phyloP scores from a whole-genome alignment of 2,113 vertebrate genomes.

The Gadus macrocephalus region DNA sequence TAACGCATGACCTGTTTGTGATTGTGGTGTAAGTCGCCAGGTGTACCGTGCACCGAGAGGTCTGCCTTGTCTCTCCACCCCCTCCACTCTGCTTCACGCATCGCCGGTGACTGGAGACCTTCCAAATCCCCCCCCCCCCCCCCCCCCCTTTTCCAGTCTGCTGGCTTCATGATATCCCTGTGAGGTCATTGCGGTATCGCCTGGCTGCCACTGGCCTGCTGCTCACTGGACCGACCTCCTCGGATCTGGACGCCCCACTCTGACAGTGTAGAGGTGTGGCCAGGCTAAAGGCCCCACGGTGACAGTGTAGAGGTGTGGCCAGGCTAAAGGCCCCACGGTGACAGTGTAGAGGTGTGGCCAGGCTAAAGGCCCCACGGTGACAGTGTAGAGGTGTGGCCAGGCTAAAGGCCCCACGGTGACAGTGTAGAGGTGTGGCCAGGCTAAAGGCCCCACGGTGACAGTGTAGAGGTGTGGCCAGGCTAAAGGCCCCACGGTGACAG shows the following conservation, averaged over 20 bases:
- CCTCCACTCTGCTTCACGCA: conserved; percentile 1
- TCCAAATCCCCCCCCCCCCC: neutral
- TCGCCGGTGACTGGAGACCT: conserved; percentile 11
- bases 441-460: no score
- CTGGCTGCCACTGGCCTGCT: neutral
- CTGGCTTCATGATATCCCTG: no score
- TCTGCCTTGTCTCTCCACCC: conserved; percentile 58
- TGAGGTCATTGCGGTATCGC: no score
- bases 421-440: no score
- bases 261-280: neutral
- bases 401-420: no score
- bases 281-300: neutral
- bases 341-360: conserved; percentile 10
- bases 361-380: no score
- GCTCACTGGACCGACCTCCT: conserved; percentile 22
- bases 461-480: conserved; percentile 5
- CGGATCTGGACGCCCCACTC: neutral
- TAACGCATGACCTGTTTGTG: conserved; percentile 65
- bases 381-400: no score
- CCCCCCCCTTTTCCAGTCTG: no score
- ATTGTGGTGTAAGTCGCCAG: conserved; percentile 54
- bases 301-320: conserved; percentile 4
- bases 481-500: no score
- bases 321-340: no score
- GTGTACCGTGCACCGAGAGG: conserved; percentile 3